A percentile compares a stretch with the other conserved stretches of the same genome.
phyloP scores from a whole-genome alignment of 2,888 invertebrate species.

The Melipona bicolor region DNA sequence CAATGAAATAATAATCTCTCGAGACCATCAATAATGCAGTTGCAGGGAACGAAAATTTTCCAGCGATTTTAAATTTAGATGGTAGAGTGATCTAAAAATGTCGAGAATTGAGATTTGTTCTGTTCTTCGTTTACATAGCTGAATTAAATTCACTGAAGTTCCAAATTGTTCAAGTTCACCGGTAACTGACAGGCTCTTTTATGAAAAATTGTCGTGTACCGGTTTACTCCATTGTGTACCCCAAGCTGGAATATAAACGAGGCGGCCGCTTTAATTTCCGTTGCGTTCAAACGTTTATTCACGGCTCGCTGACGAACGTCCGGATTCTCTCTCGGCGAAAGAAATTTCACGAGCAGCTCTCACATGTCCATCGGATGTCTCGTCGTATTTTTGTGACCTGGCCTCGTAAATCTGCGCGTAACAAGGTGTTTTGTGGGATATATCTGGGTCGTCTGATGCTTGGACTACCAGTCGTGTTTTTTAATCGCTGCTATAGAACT shows the following conservation, averaged over 20 bases:
- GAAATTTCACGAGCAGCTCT: background rate
- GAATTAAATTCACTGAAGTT: no score
- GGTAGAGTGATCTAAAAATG: no score
- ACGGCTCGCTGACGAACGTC: background rate
- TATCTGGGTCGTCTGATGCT: background rate
- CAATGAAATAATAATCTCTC: no score
- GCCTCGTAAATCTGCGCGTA: background rate
- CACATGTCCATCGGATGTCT: background rate
- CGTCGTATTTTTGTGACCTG: background rate
- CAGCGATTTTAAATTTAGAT: no score
- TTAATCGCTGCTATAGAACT: background rate
- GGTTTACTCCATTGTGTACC: background rate
- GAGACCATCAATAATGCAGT: no score
- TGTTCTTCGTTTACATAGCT: no score
- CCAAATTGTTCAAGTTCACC: no score
- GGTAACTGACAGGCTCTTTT: background rate
- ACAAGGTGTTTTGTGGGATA: no score
- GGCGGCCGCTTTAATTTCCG: constrained; percentile 3
- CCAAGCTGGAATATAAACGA: background rate
- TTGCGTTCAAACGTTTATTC: constrained; percentile 6
- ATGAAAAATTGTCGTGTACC: background rate
- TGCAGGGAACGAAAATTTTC: no score
- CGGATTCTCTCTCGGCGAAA: background rate
- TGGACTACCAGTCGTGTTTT: background rate
- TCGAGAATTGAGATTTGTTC: no score